Percentiles rank a stretch among this genome's conserved stretches.
Evolutionary conservation across 2,888 invertebrate genomes (phyloP).

Genomic region (Sphaerophoria taeniata): DNA sequence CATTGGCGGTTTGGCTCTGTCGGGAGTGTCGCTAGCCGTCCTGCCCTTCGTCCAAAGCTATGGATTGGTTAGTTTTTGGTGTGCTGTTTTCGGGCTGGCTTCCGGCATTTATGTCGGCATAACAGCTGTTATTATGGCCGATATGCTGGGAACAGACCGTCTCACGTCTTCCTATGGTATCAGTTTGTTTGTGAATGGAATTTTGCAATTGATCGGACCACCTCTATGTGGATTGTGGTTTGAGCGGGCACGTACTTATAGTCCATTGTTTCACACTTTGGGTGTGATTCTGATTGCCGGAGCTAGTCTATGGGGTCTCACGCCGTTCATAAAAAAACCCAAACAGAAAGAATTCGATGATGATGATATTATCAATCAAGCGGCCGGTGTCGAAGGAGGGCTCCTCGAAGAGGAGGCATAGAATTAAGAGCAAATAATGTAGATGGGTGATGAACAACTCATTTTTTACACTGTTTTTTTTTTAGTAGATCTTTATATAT

Average conservation of each 20-base stretch:
- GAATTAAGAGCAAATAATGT: not conserved
- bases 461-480: conserved; percentile 41
- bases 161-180: conserved; percentile 94
- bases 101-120: conserved; percentile 94
- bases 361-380: conserved; percentile 20
- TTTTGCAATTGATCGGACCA: conserved; percentile 91
- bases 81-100: conserved; percentile 91
- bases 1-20: conserved; percentile 89
- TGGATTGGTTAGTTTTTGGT: conserved; percentile 86
- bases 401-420: conserved; percentile 59
- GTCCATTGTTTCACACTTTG: conserved; percentile 88
- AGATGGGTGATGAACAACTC: conserved; percentile 34
- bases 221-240: conserved; percentile 91
- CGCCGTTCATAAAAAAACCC: conserved; percentile 86
- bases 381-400: conserved; percentile 46
- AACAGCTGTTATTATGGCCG: conserved; percentile 94
- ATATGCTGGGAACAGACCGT: conserved; percentile 92
- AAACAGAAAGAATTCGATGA: conserved; percentile 77
- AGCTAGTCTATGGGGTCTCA: conserved; percentile 89
- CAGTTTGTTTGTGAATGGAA: conserved; percentile 92
- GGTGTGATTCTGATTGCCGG: conserved; percentile 90
- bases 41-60: conserved; percentile 89
- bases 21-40: conserved; percentile 89
- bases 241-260: conserved; percentile 86
- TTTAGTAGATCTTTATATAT: conserved; percentile 54